Evolutionary conservation across 2,797 vertebrate genomes (phyloP).

Genomic region (Psittacula echo): DNA sequence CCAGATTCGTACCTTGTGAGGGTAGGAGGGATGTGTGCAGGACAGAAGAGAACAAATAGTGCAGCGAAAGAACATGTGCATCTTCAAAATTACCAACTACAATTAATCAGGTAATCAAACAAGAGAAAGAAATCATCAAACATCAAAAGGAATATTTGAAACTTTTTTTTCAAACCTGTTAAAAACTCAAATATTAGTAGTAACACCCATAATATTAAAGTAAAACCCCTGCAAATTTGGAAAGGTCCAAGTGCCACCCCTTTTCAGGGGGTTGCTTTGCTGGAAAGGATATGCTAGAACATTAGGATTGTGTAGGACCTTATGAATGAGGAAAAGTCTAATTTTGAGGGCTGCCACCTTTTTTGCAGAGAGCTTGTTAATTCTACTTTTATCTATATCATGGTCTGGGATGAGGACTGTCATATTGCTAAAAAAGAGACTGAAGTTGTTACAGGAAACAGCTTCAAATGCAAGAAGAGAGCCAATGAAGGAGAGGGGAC

Average conservation of each 20-base stretch:
- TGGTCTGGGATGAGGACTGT: background rate
- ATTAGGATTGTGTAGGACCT: background rate
- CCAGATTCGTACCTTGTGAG: background rate
- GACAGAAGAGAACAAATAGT: background rate
- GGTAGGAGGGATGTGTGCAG: background rate
- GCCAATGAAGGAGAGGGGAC: background rate
- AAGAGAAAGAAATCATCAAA: background rate
- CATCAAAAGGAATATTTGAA: background rate
- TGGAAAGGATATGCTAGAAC: background rate
- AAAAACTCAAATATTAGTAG: background rate
- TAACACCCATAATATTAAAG: background rate
- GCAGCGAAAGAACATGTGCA: background rate
- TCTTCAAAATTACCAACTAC: background rate
- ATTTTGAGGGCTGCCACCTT: background rate
- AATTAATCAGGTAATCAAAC: background rate
- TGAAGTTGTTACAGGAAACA: background rate
- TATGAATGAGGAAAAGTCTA: background rate
- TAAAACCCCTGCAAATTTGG: background rate
- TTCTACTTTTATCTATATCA: background rate
- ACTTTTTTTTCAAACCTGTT: background rate
- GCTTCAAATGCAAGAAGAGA: background rate
- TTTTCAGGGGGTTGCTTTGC: fast-evolving
- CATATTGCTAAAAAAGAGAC: background rate
- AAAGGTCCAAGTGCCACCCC: background rate
- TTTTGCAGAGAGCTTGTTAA: background rate